A percentile compares a stretch with the other conserved stretches of the same genome.
phyloP scores from a whole-genome alignment of 23 tunicate genomes.

The Ciona savignyi region DNA sequence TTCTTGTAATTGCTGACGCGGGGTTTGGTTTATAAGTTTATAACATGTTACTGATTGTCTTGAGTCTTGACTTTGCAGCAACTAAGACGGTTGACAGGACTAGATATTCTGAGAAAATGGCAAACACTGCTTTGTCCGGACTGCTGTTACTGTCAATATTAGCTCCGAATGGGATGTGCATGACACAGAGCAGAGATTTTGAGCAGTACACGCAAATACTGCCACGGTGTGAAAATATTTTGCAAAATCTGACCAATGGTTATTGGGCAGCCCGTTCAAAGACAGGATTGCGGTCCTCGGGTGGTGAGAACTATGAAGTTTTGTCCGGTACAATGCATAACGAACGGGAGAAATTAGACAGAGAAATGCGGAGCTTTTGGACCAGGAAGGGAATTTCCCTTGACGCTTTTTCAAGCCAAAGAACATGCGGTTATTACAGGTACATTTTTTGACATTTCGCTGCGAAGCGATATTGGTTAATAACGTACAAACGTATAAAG shows the following conservation, averaged over 20 bases:
- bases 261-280: neutral
- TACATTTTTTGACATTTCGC: neutral
- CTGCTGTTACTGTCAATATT: neutral
- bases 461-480: neutral
- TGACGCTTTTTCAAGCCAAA: neutral
- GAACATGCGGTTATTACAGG: neutral
- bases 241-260: neutral
- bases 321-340: neutral
- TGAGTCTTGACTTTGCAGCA: no score
- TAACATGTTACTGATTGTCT: no score
- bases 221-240: neutral
- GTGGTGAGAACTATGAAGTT: neutral
- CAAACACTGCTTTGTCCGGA: no score
- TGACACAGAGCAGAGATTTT: neutral
- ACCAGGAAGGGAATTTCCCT: neutral
- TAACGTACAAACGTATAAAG: no score
- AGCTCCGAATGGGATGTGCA: neutral
- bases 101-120: no score
- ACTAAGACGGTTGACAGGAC: no score
- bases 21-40: neutral
- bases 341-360: neutral
- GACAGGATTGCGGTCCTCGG: neutral
- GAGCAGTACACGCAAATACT: neutral
- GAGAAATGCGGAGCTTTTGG: neutral
- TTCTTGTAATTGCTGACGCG: neutral